Evolutionary conservation across 1,140 invertebrate species (phyloP), one percentile per base, ranked within the genome.

Genomic region (Platorchestia sp.): DNA sequence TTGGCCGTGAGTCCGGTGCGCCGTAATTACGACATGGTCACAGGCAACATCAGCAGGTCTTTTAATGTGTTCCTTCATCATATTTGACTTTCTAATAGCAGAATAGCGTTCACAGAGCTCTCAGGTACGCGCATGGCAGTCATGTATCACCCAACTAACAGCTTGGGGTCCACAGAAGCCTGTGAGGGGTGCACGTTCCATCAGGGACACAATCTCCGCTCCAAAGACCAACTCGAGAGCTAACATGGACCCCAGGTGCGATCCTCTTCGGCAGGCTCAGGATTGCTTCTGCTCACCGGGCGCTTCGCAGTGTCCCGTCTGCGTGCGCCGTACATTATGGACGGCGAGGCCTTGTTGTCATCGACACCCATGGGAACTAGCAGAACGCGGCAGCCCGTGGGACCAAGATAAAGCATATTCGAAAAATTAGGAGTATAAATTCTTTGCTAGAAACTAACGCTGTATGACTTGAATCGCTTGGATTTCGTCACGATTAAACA

Each of bases 31-130:
- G 45, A 93, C 91, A 93, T 45, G 91, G 45, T 45, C 91, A 45
- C 91, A n/a, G 40, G 91, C 45, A 47, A 36, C 91, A 93, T 93
- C 43, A 47, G 45, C 91, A 40, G 40, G 45, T 45, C 91, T n/a
- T 45, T 93, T 93, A 93, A 93, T 93, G 91, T 47, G 45, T 93
- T 47, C 45, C 45, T 45, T 44, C 91, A 93, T 93, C 91, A 93
- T 93, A 93, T 93, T 93, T 93, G 91, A 93, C 91, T 93, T 93
- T 93, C 91, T 93, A 93, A 93, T 93, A 44, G 91, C 91, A 36
- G 91, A 44, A 93, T 47, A 44, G 44, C 91, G 91, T 89, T 89
- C 91, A 93, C 91, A 93, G 6, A 93, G 44, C 91, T 45, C 43
- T 93, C 87, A 89, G 91, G 91, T 47, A 93, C 45, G 47, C 47